Base-by-base conservation (phyloP, 2,888 invertebrate genomes). In the Sceliomorpha sp. region DNA sequence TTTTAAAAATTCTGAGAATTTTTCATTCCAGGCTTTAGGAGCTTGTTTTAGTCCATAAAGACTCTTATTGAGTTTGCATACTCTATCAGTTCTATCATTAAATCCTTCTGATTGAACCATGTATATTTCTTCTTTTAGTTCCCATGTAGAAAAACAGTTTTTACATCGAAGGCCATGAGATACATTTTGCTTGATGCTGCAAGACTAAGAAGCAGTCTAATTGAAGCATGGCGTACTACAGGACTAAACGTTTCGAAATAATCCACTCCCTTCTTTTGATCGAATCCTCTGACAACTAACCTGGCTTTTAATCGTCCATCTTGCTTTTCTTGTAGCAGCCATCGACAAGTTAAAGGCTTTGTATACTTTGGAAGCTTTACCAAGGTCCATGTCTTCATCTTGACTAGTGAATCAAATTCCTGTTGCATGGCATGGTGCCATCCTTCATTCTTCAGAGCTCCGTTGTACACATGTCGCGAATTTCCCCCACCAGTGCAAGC, bases 41-140 rank as follows among this genome's bases (percentile, higher is more conserved):
- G 80, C 72, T 72, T 81, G 80, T 48, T 80, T 78, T 14, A 80
- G 47, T 15, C 81, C 78, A 59, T 80, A 80, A 9, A 81, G 39
- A 58, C 75, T 76, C 63, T 72, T 77, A n/a, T 58, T 70, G 14
- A 81, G 40, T 26, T 48, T 56, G 26, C 77, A 78, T 1, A 76
- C 76, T 15, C 42, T 32, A 13, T 40, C 60, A 1, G 69, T 62
- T 1, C 63, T 53, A 50, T 72, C 64, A 7, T 71, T 37, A 40
- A 67, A 75, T 9, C 78, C 75, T 60, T 76, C 69, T 20, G 78
- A 77, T 51, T 77, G 75, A 24, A 56, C 40, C 75, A 79, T 75
- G 29, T 59, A 76, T 15, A 76, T 72, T 32, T 59, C 50, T n/a
- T n/a, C n/a, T n/a, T n/a, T n/a, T n/a, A n/a, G n/a, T n/a, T n/a